These are phyloP conservation scores for Schizotus pectinicornis DNA, from an alignment of 2,888 invertebrate species.

Conservation along the genomic window DNA sequence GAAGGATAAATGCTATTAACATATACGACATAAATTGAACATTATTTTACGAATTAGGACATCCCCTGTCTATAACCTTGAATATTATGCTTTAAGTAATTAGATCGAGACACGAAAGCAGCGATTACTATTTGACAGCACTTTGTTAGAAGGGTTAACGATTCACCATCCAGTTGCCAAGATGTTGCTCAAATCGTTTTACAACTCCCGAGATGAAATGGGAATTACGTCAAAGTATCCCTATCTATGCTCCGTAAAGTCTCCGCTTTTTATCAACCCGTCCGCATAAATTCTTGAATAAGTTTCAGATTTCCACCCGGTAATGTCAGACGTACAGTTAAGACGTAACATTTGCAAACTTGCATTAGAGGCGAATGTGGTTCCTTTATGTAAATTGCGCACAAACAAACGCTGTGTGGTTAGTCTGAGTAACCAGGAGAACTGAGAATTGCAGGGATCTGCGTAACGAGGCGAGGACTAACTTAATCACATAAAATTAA, in stretches of 20 bases:
- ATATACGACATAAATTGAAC: too few relatives aligned
- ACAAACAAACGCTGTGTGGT: slow-evolving; percentile 46
- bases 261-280: slow-evolving; percentile 7
- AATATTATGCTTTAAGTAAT: too few relatives aligned
- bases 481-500: slow-evolving; percentile 42
- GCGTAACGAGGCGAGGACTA: slow-evolving; percentile 48
- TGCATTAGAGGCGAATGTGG: slow-evolving; percentile 41
- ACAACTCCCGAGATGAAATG: too few relatives aligned
- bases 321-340: slow-evolving; percentile 3
- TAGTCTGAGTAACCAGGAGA: slow-evolving; percentile 44
- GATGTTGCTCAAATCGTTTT: too few relatives aligned
- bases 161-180: too few relatives aligned
- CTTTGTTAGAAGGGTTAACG: too few relatives aligned
- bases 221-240: too few relatives aligned
- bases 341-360: slow-evolving; percentile 16
- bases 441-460: slow-evolving; percentile 45
- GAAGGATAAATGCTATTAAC: too few relatives aligned
- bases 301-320: slow-evolving; percentile 1
- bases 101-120: too few relatives aligned
- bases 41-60: too few relatives aligned
- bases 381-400: slow-evolving; percentile 48
- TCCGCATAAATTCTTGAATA: not conserved
- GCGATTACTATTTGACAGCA: too few relatives aligned
- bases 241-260: slow-evolving; percentile 1
- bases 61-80: too few relatives aligned